These are phyloP conservation scores for Poecilia velifera DNA, from an alignment of 2,797 vertebrate genomes.

Conservation along the genomic window DNA sequence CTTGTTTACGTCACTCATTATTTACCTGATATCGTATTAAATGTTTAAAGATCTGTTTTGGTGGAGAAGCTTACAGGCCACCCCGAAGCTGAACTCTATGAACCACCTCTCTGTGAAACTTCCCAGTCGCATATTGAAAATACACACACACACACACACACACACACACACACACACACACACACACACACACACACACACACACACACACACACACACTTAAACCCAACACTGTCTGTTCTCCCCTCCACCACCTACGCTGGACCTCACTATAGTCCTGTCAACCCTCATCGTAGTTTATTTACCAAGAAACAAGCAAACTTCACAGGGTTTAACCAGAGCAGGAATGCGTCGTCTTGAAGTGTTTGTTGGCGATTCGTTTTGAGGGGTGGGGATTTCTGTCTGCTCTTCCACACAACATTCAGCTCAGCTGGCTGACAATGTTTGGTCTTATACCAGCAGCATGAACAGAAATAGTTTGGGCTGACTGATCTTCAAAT, in stretches of 20 bases:
- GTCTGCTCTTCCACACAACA: neutral
- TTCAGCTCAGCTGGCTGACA: constrained; percentile 25
- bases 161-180: constrained; percentile 2
- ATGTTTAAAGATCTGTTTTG: constrained; percentile 3
- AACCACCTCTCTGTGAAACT: constrained; percentile 30
- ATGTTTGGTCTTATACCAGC: constrained; percentile 35
- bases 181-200: constrained; percentile 6
- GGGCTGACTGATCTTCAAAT: constrained; percentile 4
- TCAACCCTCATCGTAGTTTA: constrained; percentile 45
- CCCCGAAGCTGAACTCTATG: constrained; percentile 50
- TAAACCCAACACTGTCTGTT: constrained; percentile 6
- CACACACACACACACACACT: neutral
- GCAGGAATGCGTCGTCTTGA: constrained; percentile 27
- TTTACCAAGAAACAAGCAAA: constrained; percentile 65
- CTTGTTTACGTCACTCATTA: neutral
- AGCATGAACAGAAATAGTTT: constrained; percentile 1
- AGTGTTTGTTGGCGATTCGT: constrained; percentile 7
- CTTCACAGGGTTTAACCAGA: constrained; percentile 44
- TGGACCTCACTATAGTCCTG: constrained; percentile 43
- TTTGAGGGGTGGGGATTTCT: neutral
- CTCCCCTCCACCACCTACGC: constrained; percentile 23
- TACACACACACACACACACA: constrained; percentile 4
- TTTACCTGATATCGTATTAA: neutral
- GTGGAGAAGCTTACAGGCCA: constrained; percentile 24
- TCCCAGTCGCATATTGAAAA: constrained; percentile 12